Evolutionary conservation across 2,797 vertebrate species (phyloP), one percentile per base, ranked within the genome.

Genomic region (Allobates femoralis): DNA sequence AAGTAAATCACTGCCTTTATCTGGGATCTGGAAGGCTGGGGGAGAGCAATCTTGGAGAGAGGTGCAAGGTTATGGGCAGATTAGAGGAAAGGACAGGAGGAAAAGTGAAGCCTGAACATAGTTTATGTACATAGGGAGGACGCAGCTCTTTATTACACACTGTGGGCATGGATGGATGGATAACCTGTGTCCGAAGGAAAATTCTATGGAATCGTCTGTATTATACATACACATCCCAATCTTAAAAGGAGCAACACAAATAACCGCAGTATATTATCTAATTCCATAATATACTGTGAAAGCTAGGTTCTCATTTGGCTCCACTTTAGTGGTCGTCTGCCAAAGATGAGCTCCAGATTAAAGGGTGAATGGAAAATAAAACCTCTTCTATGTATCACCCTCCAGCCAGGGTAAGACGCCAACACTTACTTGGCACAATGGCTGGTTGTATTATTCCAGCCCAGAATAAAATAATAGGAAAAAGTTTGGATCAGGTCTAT

Each of bases 1-100:
- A 94, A 93, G 91, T 93, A 93, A 74, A 94, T 94, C 93, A 94
- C 91, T 90, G 91, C 88, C 90, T 92, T 90, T 89, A 90, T 87
- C 85, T 74, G 90, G 90, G 90, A 0, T 74, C 90, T 73, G 84
- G 51, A 60, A 32, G 74, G 77, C 21, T 55, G 77, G 30, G 66
- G 76, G 64, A 30, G 46, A 14, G 16, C 21, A 28, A 18, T 30
- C 19, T 7, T 30, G 58, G 84, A 37, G 62, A 50, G 56, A 64
- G 56, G 71, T 56, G 69, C 53, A 83, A 30, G 66, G 69, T 53
- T 34, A 50, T 74, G 77, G 66, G 85, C 26, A 76, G 71, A 41
- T 74, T 58, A 62, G 4, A 85, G n/a, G 3, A 55, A 56, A 73
- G 71, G 60, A 32, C 71, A 64, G 34, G 26, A 16, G 69, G 79